Evolutionary conservation across 37 sponge, comb jelly and placozoan genomes (phyloP).

Genomic region (Petrosia ficiformis): DNA sequence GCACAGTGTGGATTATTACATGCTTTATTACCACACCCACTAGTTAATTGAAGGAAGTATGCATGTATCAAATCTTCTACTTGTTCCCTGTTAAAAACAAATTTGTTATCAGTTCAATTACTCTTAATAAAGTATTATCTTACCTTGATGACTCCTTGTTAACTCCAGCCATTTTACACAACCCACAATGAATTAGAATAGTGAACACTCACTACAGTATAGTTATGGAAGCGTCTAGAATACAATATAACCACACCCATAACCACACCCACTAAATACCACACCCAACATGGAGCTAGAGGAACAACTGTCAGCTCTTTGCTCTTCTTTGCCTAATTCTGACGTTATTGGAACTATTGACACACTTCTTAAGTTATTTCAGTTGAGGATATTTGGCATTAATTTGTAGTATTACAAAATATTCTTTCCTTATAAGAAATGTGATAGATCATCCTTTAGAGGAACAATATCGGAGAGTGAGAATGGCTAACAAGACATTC

Average conservation of each 20-base stretch:
- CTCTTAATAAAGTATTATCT: neutral
- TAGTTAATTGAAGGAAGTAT: constrained; percentile 74
- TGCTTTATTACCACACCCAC: constrained; percentile 62
- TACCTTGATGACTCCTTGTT: neutral
- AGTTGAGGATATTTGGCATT: no score
- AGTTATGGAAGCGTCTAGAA: no score
- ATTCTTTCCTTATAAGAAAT: neutral
- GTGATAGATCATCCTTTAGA: constrained; percentile 2
- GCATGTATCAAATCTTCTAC: constrained; percentile 13
- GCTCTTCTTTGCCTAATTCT: neutral
- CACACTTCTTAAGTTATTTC: no score
- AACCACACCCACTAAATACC: no score
- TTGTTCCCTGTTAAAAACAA: constrained; percentile 5
- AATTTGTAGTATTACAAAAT: no score
- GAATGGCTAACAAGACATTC: constrained; percentile 1
- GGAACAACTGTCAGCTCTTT: neutral
- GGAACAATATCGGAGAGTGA: neutral
- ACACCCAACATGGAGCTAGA: no score
- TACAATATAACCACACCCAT: no score
- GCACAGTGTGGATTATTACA: constrained; percentile 76
- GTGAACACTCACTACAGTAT: no score
- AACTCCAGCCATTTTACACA: no score
- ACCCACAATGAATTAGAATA: no score
- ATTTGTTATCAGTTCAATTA: neutral
- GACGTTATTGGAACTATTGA: no score